Conservation (phyloP, 2,888 invertebrate genomes). For the Lasioglossum marginatum region DNA sequence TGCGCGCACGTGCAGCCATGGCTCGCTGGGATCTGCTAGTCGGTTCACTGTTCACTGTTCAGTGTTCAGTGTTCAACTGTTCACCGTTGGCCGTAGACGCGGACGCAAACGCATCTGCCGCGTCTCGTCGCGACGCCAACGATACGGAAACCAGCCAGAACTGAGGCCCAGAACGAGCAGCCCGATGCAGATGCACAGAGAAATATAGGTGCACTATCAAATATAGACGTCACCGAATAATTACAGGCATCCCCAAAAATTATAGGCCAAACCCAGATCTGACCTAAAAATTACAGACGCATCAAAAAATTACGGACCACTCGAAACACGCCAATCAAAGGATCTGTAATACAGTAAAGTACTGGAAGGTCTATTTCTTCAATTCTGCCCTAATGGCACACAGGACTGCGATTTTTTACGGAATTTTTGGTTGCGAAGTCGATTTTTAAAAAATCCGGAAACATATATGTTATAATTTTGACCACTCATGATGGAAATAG, state of each 20-base stretch:
- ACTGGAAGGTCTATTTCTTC: no score
- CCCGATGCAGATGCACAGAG: not conserved
- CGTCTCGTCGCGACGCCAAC: slow-evolving; percentile 2
- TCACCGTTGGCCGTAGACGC: not conserved
- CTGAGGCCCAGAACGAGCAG: not conserved
- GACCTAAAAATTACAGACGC: no score
- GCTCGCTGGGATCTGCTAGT: not conserved
- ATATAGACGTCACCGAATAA: not conserved
- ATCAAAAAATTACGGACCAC: no score
- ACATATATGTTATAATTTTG: no score
- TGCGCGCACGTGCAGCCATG: not conserved
- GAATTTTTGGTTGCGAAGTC: no score
- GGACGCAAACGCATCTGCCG: slow-evolving; percentile 2
- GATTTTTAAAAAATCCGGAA: no score
- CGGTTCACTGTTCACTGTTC: not conserved
- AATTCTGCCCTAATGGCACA: no score
- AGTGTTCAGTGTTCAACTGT: not conserved
- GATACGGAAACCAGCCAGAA: slow-evolving; percentile 17
- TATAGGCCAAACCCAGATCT: no score
- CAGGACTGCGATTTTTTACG: no score
- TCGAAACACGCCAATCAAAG: no score
- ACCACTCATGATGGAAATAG: not conserved
- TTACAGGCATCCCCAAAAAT: not conserved
- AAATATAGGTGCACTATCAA: not conserved
- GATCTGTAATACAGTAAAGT: no score